phyloP scores from a whole-genome alignment of 2,797 vertebrate species.

The Buceros bicornis region DNA sequence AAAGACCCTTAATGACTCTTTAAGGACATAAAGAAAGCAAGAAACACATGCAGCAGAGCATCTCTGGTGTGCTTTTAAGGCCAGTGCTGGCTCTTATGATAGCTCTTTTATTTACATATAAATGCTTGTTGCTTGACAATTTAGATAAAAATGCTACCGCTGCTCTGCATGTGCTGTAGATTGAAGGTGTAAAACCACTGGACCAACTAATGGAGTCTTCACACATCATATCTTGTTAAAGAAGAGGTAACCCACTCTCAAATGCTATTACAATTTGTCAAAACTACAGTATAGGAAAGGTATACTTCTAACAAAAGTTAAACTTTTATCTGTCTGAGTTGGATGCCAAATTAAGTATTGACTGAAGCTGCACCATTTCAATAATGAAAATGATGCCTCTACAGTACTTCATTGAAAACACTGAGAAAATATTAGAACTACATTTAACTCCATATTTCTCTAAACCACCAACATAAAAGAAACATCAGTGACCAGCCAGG shows the following conservation, averaged over 20 bases:
- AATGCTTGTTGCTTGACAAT: constrained; percentile 69
- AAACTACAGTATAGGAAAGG: background rate
- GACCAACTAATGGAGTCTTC: constrained; percentile 71
- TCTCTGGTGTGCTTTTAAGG: constrained; percentile 17
- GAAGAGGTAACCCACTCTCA: constrained; percentile 55
- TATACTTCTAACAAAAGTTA: background rate
- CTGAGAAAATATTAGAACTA: background rate
- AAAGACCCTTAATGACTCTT: constrained; percentile 51
- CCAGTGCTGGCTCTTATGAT: background rate
- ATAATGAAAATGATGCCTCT: background rate
- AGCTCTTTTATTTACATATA: constrained; percentile 58
- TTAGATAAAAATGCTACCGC: constrained; percentile 67
- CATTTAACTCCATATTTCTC: background rate
- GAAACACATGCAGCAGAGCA: background rate
- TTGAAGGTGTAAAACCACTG: constrained; percentile 62
- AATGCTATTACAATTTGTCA: constrained; percentile 49
- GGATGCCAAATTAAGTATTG: background rate
- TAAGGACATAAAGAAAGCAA: constrained; percentile 7
- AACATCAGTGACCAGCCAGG: background rate
- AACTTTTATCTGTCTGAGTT: constrained; percentile 21
- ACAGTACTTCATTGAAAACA: background rate
- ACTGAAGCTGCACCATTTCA: background rate
- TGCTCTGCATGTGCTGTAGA: constrained; percentile 56
- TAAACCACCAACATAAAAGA: background rate
- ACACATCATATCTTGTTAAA: constrained; percentile 63